Conservation (phyloP, 2,113 vertebrate genomes). For the Myotis yumanensis region DNA sequence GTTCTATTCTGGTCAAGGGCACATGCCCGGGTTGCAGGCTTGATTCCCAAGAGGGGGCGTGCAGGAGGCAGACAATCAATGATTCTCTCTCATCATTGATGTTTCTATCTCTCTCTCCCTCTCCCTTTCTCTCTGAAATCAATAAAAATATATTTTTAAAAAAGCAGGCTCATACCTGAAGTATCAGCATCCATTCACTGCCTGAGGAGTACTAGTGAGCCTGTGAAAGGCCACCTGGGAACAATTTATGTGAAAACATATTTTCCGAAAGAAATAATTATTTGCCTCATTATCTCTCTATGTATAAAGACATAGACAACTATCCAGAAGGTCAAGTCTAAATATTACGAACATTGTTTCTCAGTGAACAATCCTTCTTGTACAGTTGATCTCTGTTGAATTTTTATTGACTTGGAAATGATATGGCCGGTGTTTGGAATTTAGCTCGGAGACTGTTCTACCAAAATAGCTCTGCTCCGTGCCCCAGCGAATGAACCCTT, state of each 20-base stretch:
- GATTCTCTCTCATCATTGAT: too few species aligned
- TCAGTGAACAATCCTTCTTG: background rate
- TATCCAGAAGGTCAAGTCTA: background rate
- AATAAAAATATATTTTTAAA: too few species aligned
- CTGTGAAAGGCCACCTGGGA: background rate
- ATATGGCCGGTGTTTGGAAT: background rate
- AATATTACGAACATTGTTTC: background rate
- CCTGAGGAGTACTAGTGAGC: background rate
- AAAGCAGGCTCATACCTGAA: too few species aligned
- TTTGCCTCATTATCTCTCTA: background rate
- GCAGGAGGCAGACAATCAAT: too few species aligned
- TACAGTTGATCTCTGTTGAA: background rate
- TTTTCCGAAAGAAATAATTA: slow-evolving; percentile 6
- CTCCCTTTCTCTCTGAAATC: too few species aligned
- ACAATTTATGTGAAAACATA: background rate
- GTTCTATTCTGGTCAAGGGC: too few species aligned
- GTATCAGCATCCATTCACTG: background rate
- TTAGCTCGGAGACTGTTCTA: background rate
- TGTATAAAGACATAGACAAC: background rate
- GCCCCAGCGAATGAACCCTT: background rate
- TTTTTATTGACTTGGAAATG: slow-evolving; percentile 28
- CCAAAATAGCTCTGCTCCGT: background rate
- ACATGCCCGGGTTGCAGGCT: too few species aligned
- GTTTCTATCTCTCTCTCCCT: too few species aligned
- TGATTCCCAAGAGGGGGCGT: too few species aligned